Evolutionary conservation across 2,888 invertebrate genomes (phyloP).

Genomic region (Drosophila anomalipes): DNA sequence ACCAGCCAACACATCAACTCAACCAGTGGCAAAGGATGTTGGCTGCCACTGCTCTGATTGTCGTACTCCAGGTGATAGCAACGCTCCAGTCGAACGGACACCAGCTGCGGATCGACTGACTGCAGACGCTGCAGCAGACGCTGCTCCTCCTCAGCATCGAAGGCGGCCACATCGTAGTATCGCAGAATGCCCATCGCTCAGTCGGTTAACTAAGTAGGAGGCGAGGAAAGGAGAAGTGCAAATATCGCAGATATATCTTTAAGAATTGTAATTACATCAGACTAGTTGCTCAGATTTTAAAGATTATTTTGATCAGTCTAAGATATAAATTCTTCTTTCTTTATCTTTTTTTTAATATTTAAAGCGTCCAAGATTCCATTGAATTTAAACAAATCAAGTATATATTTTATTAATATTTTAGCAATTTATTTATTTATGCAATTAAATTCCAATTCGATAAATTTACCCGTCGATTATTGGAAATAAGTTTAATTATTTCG

Average conservation of each 20-base stretch:
- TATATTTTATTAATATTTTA: not conserved
- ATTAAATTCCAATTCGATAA: not conserved
- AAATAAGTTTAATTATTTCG: not conserved
- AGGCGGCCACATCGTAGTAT: constrained; percentile 69
- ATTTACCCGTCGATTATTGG: not conserved
- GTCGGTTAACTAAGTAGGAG: constrained; percentile 21
- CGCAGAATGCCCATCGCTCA: constrained; percentile 73
- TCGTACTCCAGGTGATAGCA: constrained; percentile 91
- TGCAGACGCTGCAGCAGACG: constrained; percentile 87
- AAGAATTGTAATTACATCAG: not conserved
- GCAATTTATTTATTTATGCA: not conserved
- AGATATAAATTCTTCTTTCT: too few relatives aligned
- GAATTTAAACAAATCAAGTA: not conserved
- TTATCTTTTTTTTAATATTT: too few relatives aligned
- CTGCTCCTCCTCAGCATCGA: constrained; percentile 86
- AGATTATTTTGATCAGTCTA: too few relatives aligned
- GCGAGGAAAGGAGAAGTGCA: not conserved
- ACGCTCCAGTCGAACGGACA: constrained; percentile 86
- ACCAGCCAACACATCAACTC: constrained; percentile 92
- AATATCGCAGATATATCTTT: not conserved
- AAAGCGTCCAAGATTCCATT: not conserved
- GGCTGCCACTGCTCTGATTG: constrained; percentile 59
- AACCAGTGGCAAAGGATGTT: constrained; percentile 85
- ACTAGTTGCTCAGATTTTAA: not conserved
- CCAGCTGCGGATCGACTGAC: constrained; percentile 70